Percentiles rank a stretch among this genome's conserved stretches.
These are phyloP conservation scores for Struthidea cinerea DNA, from an alignment of 2,113 vertebrate species.

Conservation along the genomic window DNA sequence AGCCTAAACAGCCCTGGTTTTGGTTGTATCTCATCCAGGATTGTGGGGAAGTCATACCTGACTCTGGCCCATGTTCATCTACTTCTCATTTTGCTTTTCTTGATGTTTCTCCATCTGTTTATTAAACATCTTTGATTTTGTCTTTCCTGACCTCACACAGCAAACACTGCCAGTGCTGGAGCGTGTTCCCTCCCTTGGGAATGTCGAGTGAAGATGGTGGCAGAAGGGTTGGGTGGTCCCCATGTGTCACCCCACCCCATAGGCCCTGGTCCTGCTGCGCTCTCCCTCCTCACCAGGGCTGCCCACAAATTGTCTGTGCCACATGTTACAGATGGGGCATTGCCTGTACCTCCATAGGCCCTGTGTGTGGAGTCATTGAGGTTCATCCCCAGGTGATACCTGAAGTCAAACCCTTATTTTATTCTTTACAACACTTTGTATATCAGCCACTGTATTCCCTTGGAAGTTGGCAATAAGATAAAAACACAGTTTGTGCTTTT, in stretches of 20 bases:
- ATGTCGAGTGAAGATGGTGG: accelerated
- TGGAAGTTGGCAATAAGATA: not conserved
- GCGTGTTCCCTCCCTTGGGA: accelerated
- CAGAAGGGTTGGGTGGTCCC: not conserved
- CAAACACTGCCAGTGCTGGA: no score
- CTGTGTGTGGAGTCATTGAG: not conserved
- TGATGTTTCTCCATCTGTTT: accelerated
- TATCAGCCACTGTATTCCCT: not conserved
- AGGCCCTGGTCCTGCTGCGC: not conserved
- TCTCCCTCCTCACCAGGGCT: not conserved
- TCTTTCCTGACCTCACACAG: not conserved
- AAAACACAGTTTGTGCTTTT: not conserved
- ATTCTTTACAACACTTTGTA: not conserved
- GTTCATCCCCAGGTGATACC: not conserved
- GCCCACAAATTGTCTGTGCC: not conserved
- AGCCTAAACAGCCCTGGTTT: accelerated
- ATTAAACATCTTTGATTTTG: not conserved
- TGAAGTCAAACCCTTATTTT: not conserved
- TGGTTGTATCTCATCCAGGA: not conserved
- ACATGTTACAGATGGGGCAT: accelerated
- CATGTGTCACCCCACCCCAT: accelerated
- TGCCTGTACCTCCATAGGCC: accelerated
- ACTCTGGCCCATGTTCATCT: accelerated
- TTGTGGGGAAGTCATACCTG: not conserved
- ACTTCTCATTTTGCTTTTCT: not conserved